Evolutionary conservation across 2,113 vertebrate species (phyloP).

Genomic region (Notarius quadriscutis): DNA sequence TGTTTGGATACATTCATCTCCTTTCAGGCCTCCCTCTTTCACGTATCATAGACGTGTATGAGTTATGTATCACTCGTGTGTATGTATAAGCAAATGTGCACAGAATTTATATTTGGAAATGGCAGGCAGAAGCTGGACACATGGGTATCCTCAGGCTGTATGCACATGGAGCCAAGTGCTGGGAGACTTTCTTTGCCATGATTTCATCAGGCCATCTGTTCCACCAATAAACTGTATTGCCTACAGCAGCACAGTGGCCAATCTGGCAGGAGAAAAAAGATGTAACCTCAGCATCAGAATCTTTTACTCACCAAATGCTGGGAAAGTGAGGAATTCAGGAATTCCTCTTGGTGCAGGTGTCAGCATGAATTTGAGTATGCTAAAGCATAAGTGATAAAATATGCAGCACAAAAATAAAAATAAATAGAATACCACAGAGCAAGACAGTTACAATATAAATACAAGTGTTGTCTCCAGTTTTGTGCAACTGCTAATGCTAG

Average conservation of each 20-base stretch:
- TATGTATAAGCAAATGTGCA: not conserved
- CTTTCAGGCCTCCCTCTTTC: slow-evolving; percentile 2
- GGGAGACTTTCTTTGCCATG: slow-evolving; percentile 29
- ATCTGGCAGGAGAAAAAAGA: slow-evolving; percentile 18
- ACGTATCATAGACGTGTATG: too few relatives aligned
- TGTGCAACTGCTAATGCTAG: not conserved
- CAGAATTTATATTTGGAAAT: slow-evolving; percentile 42
- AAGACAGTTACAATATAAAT: not conserved
- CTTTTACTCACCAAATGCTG: not conserved
- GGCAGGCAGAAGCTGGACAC: slow-evolving; percentile 38
- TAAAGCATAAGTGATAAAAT: slow-evolving; percentile 15
- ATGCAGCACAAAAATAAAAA: slow-evolving; percentile 9
- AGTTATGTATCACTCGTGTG: not conserved
- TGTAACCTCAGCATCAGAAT: slow-evolving; percentile 3
- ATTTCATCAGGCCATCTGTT: slow-evolving; percentile 50
- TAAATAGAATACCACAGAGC: not conserved
- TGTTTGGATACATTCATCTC: slow-evolving; percentile 31
- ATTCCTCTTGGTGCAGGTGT: slow-evolving; percentile 27
- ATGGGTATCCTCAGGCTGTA: slow-evolving; percentile 40
- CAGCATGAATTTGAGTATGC: slow-evolving; percentile 25
- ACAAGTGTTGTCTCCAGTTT: not conserved
- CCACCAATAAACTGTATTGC: slow-evolving; percentile 18
- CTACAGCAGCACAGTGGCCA: slow-evolving; percentile 13
- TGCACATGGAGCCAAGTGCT: slow-evolving; percentile 29
- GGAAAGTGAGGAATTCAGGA: slow-evolving; percentile 3